These are phyloP conservation scores for Macrotus californicus DNA, from an alignment of 2,113 vertebrate species.

Conservation along the genomic window DNA sequence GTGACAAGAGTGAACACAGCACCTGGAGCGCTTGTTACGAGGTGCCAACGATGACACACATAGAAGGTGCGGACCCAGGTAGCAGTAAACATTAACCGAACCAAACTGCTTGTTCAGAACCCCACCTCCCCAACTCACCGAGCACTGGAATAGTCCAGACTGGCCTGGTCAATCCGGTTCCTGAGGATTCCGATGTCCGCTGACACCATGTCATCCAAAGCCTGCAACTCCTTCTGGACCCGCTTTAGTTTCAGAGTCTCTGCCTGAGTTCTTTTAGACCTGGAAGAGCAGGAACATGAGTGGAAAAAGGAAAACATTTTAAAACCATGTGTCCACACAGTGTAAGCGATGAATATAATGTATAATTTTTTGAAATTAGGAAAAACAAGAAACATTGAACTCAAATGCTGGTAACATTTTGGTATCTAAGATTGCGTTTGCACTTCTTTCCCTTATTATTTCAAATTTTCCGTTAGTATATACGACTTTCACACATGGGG, in stretches of 20 bases:
- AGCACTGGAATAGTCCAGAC: constrained; percentile 90
- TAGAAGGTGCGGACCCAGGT: not conserved
- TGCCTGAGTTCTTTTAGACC: constrained; percentile 94
- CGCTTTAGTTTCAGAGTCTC: constrained; percentile 92
- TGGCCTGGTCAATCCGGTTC: constrained; percentile 91
- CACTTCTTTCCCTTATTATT: not conserved
- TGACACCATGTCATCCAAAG: constrained; percentile 94
- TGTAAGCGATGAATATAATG: not conserved
- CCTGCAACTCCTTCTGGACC: constrained; percentile 94
- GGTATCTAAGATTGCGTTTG: not conserved
- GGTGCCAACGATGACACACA: not conserved
- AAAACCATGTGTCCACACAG: not conserved
- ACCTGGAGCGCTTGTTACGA: not conserved
- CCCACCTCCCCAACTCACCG: constrained; percentile 78
- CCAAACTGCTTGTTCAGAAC: not conserved
- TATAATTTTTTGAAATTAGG: not conserved
- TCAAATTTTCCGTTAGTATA: not conserved
- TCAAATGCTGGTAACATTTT: not conserved
- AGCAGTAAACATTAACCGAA: not conserved
- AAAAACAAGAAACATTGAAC: constrained; percentile 9
- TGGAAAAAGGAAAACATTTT: not conserved
- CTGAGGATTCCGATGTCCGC: constrained; percentile 93
- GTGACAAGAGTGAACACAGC: not conserved
- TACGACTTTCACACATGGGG: not conserved
- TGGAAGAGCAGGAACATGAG: constrained; percentile 64